phyloP scores from a whole-genome alignment of 2,888 invertebrate species.

The Caenorhabditis sp. region DNA sequence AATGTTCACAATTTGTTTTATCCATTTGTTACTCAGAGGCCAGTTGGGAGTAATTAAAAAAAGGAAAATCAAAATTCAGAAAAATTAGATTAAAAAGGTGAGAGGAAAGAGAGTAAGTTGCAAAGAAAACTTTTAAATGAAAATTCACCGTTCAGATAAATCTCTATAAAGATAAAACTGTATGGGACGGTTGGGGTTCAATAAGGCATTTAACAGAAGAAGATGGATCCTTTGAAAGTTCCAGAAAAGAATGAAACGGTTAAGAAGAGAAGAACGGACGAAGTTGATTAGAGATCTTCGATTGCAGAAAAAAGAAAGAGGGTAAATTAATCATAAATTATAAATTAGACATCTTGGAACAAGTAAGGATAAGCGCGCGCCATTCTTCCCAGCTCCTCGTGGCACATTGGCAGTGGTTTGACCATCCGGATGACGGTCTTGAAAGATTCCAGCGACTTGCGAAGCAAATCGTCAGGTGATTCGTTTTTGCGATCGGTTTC shows the following conservation, averaged over 20 bases:
- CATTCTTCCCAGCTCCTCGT: constrained; percentile 24
- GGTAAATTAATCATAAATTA: not conserved
- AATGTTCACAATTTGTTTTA: too few species aligned
- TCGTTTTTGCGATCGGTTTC: constrained; percentile 52
- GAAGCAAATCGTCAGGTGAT: constrained; percentile 53
- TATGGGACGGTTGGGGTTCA: not conserved
- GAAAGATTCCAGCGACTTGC: constrained; percentile 66
- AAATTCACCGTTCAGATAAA: not conserved
- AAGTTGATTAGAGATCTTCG: not conserved
- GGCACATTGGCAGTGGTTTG: constrained; percentile 52
- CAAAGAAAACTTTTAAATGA: too few species aligned
- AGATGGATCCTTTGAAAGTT: not conserved
- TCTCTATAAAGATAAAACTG: not conserved
- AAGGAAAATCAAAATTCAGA: too few species aligned
- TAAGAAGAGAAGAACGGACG: not conserved
- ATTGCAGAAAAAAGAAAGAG: not conserved
- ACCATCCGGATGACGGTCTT: constrained; percentile 71
- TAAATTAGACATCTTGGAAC: constrained; percentile 10
- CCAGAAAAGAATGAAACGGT: not conserved
- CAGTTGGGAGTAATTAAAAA: too few species aligned
- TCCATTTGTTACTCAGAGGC: too few species aligned
- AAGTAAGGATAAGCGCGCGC: constrained; percentile 23
- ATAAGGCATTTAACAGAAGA: not conserved
- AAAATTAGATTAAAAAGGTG: too few species aligned
- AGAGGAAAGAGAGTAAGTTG: too few species aligned